Percentiles rank a stretch among this genome's conserved stretches.
Evolutionary conservation across 1,140 invertebrate genomes (phyloP).

Genomic region (Delia radicum): DNA sequence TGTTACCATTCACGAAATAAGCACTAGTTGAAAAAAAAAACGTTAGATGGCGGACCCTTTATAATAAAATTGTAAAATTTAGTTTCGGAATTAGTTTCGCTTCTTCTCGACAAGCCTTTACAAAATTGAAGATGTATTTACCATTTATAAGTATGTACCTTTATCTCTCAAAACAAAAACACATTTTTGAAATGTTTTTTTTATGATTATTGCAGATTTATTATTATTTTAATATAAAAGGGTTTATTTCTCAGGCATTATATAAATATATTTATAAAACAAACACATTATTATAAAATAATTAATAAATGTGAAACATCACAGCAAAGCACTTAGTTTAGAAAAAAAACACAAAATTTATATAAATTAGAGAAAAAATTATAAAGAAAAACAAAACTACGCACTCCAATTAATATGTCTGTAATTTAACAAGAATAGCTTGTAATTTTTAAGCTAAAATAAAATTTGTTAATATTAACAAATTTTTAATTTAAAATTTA

Average conservation of each 20-base stretch:
- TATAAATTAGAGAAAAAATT: not conserved
- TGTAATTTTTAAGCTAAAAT: too few relatives aligned
- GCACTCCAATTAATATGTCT: too few relatives aligned
- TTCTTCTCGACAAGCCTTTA: too few relatives aligned
- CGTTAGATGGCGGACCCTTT: too few relatives aligned
- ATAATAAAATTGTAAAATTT: not conserved
- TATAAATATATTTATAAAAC: not conserved
- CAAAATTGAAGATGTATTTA: too few relatives aligned
- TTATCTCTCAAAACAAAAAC: not conserved
- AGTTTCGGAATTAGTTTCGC: too few relatives aligned
- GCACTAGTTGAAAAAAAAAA: too few relatives aligned
- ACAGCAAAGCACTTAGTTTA: not conserved
- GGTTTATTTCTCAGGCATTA: slow-evolving; percentile 24
- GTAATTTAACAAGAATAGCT: too few relatives aligned
- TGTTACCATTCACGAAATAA: too few relatives aligned
- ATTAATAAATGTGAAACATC: not conserved
- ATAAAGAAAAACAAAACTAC: not conserved
- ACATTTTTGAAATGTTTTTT: not conserved
- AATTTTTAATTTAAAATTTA: too few relatives aligned
- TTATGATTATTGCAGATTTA: not conserved
- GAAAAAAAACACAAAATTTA: not conserved
- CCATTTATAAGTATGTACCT: not conserved
- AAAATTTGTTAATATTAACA: too few relatives aligned
- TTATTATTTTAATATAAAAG: slow-evolving; percentile 2
- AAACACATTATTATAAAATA: not conserved